Evolutionary conservation across 1,140 invertebrate species (phyloP), one percentile per base, ranked within the genome.

Genomic region (Anoplolepis gracilipes): DNA sequence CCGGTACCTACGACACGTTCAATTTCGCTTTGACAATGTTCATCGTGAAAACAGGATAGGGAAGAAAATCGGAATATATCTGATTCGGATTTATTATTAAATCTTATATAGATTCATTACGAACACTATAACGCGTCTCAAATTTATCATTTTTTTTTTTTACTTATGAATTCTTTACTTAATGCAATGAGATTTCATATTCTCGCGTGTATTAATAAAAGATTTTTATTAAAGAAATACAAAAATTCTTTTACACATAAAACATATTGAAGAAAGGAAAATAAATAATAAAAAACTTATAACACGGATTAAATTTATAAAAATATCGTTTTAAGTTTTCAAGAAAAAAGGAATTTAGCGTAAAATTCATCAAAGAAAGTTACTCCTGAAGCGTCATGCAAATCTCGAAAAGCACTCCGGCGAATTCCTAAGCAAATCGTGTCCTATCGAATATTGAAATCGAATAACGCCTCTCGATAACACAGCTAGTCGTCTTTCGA

Each of bases 1-100:
- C 98, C 98, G 25, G 98, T 99, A 64, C 98, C 98, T 98, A 92
- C 16, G 94, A 94, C 59, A 93, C 77, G 75, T 78, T 49, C 11
- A 28, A 59, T 69, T 79, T 69, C 33, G 1, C n/a, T 78, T 6
- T 25, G 46, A 57, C 22, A 28, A 53, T n/a, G 10, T 46, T 62
- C 16, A 1, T 57, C 22, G 5, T 8, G 13, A 3, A 30, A 46
- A 59, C 8, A 16, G 10, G 11, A 79, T 25, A 6, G 5, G 8
- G 13, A 28, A 64, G 11, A 13, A 30, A 22, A 49, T 64, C 3
- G 4, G 5, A 75, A 75, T 39, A 75, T 19, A 25, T 28, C 7
- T 16, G 53, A 57, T 28, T 30, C 8, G 22, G 22, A 42, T n/a
- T 76, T 61, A 61, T 42, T 25, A 28, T 30, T 6, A n/a, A 10